Evolutionary conservation across 1,140 invertebrate species (phyloP).

Genomic region (Magallana gigas): DNA sequence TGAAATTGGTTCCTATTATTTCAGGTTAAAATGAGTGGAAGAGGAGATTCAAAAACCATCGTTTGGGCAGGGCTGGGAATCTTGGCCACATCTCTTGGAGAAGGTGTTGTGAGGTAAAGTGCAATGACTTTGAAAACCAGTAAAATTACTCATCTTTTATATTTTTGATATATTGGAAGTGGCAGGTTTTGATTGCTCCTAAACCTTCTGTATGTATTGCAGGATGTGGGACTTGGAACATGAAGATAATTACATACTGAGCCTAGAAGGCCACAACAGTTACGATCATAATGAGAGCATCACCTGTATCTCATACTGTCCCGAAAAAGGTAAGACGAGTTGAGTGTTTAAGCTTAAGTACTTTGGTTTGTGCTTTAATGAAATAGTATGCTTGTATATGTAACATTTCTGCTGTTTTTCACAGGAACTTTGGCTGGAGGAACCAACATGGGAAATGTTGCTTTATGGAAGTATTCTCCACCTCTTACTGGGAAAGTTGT

Average conservation of each 20-base stretch:
- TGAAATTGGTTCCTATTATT: not conserved
- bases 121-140: not conserved
- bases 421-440: slow-evolving; percentile 88
- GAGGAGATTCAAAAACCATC: slow-evolving; percentile 83
- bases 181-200: not conserved
- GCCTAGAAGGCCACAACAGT: slow-evolving; percentile 79
- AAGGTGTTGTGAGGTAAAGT: slow-evolving; percentile 78
- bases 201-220: slow-evolving; percentile 60
- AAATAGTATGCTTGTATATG: not conserved
- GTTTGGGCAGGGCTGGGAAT: slow-evolving; percentile 86
- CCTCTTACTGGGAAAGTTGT: slow-evolving; percentile 61
- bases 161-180: not conserved
- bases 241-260: slow-evolving; percentile 93
- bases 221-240: slow-evolving; percentile 95
- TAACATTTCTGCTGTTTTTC: not conserved
- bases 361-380: not conserved
- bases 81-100: slow-evolving; percentile 86
- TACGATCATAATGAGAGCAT: slow-evolving; percentile 84
- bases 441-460: slow-evolving; percentile 93
- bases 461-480: slow-evolving; percentile 88
- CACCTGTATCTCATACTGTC: slow-evolving; percentile 86
- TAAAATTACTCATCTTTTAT: not conserved
- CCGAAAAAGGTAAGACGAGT: slow-evolving; percentile 77
- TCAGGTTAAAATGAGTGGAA: slow-evolving; percentile 89
- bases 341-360: not conserved